Evolutionary conservation across 2,113 vertebrate genomes (phyloP), one percentile per base, ranked within the genome.

Genomic region (Trematomus loennbergii): DNA sequence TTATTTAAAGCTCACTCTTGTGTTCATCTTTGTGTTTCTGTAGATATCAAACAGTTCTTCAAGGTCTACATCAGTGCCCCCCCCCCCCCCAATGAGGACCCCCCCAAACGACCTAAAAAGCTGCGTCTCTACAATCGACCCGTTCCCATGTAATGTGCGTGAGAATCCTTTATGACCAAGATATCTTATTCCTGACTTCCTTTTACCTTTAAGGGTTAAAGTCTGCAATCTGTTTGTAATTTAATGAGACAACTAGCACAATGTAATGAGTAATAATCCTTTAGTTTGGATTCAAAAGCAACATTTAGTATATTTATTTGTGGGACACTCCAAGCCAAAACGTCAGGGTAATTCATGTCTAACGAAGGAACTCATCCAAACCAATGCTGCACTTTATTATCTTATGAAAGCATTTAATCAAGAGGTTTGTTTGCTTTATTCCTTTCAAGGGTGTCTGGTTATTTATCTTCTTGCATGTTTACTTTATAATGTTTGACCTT

Each of bases 101-200:
- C 29, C 29, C 29, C 29, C 4, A 29, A 29, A 89, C 67, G 60
- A 64, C 75, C 70, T 81, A 83, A 84, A 80, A 17, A 85, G n/a
- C 90, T 89, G 92, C 89, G 91, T 91, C 84, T 85, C 85, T 73
- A 88, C 89, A 93, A 92, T 93, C 91, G 49, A 4, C 49, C 57
- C 49, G 50, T 43, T 0, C 45, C 54, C 61, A 36, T 74, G 22
- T 54, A 50, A 43, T 49, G 18, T 75, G 72, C 87, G 88, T 78
- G 86, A 53, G 25, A 12, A 36, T 57, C 33, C n/a, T 13, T 48
- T 59, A 25, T 76, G 55, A 66, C 58, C 55, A 29, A 13, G 20
- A 48, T 63, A 18, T 12, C 7, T 25, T 49, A 3, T 69, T 71
- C 29, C 29, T 62, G 20, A 8, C 17, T 29, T 4, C 29, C 29